Base-by-base conservation (phyloP, 2,888 invertebrate genomes). In the Priapulus caudatus region DNA sequence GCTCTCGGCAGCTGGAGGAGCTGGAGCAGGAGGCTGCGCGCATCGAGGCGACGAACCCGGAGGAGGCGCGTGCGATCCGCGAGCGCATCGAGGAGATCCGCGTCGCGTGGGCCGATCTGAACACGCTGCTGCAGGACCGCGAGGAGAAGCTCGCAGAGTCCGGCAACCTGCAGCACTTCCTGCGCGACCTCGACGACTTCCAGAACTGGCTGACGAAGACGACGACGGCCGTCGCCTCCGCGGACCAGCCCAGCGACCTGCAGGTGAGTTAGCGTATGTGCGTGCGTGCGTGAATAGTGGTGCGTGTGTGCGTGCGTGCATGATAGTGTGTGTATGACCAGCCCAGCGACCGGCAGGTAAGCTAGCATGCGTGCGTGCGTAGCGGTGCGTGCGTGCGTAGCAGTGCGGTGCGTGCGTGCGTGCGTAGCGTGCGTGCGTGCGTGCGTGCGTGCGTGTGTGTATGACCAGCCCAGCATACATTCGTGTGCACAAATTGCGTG, bases 131-230 rank as follows among this genome's bases (percentile, higher is more conserved):
- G 63, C 95, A 95, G 72, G 97, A 97, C 67, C 85, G 98, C 59
- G 98, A 99, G 72, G 83, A 95, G 1, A 95, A 97, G 70, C 74
- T 99, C 69, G 98, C 98, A 71, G 98, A 98, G 72, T 97, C 97
- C 2, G 97, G 97, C 47, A 98, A 99, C 67, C 77, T 99, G 61
- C 98, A 99, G 72, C 81, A 97, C 53, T 95, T 95, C 84, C 78
- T 95, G 62, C 84, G 97, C 58, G 97, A 98, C 71, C 81, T 99
- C 65, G 99, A 99, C 74, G 97, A 98, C 76, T 99, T 99, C 90
- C 93, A 95, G 74, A 83, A 90, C 1, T 98, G 97, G 97, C 79
- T 99, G 61, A 91, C 93, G 52, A 91, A 93, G 75, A 97, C 97
- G 0, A 97, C 98, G 77, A 95, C 92, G n/a, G 93, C 95, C 2